Base-by-base conservation (phyloP, 2,888 invertebrate species). In the Drosophila rubida region DNA sequence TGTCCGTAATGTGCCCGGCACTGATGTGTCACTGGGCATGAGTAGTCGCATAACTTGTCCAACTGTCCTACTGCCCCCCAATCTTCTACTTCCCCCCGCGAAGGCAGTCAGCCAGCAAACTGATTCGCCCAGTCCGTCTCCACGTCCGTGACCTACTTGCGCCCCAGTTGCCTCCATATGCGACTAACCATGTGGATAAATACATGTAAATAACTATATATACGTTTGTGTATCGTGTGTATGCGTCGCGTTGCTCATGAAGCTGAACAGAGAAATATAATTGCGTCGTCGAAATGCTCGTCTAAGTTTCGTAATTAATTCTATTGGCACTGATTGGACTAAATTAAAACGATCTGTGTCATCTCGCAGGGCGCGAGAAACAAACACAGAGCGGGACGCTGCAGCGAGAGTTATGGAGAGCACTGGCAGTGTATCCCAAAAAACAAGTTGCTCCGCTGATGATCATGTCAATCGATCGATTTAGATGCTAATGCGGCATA, bases 271-370 rank as follows among this genome's bases (percentile, higher is more conserved):
- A 69, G 46, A 78, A 73, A 70, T 67, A 73, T 82, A 82, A 85
- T 83, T 83, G 87, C 75, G 62, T 66, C 53, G 69, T 68, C 71
- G 19, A 65, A 78, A 72, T 58, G 48, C 57, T 67, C 61, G 62
- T 59, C 53, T 67, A 58, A 69, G 67, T 75, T 62, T 67, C 59
- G 69, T 78, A 88, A 84, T 84, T 87, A 87, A 71, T 87, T 84
- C 69, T 84, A 82, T 82, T 82, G 75, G 65, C 73, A 69, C 75
- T 88, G 85, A 88, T 88, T 84, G 84, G 65, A 80, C 70, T 75
- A 73, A 80, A 87, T 84, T 88, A 84, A 77, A 70, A 65, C 51
- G 63, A 67, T 69, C 68, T 61, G 51, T 32, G 35, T 22, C n/a
- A 19, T 45, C 16, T 25, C 6, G 25, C 0, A 39, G 39, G 1